Percentiles rank a stretch among this genome's conserved stretches.
phyloP scores from a whole-genome alignment of 2,113 vertebrate genomes.

The Ictalurus furcatus region DNA sequence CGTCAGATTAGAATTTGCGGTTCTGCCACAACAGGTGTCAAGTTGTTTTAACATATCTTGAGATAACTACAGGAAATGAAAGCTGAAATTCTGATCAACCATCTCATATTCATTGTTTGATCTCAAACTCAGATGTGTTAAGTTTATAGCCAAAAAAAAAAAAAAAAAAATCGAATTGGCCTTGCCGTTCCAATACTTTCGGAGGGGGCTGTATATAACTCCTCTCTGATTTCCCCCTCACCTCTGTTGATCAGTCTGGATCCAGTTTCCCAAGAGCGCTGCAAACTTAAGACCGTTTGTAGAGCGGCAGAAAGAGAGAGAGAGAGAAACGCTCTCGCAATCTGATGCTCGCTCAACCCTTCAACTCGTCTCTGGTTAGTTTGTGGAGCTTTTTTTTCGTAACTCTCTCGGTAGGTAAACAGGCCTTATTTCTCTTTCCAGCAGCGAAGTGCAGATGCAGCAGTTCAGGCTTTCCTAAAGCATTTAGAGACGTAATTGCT shows the following conservation, averaged over 20 bases:
- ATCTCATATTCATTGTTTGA: too few species aligned
- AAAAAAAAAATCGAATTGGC: too few species aligned
- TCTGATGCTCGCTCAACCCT: background rate
- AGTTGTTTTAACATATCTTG: too few species aligned
- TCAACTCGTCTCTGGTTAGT: background rate
- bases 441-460: background rate
- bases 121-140: too few species aligned
- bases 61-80: too few species aligned
- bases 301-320: background rate
- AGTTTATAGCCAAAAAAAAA: too few species aligned
- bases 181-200: too few species aligned
- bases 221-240: background rate
- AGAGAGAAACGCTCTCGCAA: background rate
- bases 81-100: too few species aligned
- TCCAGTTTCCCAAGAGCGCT: background rate
- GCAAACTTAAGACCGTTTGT: background rate
- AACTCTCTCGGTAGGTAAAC: too few species aligned
- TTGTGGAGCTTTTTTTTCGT: background rate
- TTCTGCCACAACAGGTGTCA: too few species aligned
- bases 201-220: background rate
- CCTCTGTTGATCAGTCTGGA: background rate
- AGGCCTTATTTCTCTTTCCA: background rate
- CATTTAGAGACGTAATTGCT: constrained; percentile 19
- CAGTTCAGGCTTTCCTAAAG: constrained; percentile 20
- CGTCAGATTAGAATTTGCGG: too few species aligned